phyloP scores from a whole-genome alignment of 2,797 vertebrate genomes.

The Lutjanus argentimaculatus region DNA sequence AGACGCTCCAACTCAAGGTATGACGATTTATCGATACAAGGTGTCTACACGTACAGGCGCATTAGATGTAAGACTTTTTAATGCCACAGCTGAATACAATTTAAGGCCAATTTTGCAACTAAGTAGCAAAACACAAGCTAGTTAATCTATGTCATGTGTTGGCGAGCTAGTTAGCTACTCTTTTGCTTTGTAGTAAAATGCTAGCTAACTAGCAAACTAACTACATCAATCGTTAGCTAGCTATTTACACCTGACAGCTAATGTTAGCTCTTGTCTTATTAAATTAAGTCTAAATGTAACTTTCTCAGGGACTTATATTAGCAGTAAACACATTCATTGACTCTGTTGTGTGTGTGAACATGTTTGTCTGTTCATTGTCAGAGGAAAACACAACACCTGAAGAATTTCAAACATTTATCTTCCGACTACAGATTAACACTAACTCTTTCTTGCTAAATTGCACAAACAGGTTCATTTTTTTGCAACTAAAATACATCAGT shows the following conservation, averaged over 20 bases:
- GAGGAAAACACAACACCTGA: constrained; percentile 18
- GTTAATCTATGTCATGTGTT: no score
- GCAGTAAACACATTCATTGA: constrained; percentile 9
- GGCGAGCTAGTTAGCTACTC: no score
- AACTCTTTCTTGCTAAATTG: constrained; percentile 38
- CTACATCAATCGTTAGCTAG: no score
- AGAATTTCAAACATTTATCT: constrained; percentile 27
- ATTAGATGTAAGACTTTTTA: no score
- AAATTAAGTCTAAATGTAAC: constrained; percentile 16
- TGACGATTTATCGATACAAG: constrained; percentile 64
- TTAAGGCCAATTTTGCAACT: no score
- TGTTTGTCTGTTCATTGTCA: constrained; percentile 15
- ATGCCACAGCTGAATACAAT: no score
- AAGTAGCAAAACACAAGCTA: no score
- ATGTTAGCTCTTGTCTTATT: constrained; percentile 12
- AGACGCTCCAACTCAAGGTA: constrained; percentile 95
- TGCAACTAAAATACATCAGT: constrained; percentile 44
- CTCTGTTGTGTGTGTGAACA: background rate
- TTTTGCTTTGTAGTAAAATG: no score
- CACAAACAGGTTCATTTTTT: constrained; percentile 35
- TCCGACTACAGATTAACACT: constrained; percentile 25
- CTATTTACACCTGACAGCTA: no score
- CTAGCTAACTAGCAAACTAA: no score
- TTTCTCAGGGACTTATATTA: constrained; percentile 21
- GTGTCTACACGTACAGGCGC: no score